Conservation (phyloP, 2,888 invertebrate genomes). For the Apodemia duryi region DNA sequence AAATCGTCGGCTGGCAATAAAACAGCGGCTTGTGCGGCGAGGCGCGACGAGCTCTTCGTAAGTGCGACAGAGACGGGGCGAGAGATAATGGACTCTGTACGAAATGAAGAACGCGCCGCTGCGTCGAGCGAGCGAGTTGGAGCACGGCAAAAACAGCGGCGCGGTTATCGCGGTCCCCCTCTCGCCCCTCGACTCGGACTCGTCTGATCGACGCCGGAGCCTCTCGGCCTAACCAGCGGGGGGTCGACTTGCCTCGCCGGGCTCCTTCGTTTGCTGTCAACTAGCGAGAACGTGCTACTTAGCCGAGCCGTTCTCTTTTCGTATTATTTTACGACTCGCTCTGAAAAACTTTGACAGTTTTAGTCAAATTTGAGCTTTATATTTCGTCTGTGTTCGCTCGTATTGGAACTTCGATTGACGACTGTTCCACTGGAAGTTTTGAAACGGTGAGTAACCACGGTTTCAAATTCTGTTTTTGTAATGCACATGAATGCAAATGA, state of each 20-base stretch:
- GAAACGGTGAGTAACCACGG: slow-evolving; percentile 54
- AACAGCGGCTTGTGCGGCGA: slow-evolving; percentile 78
- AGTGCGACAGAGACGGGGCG: slow-evolving; percentile 63
- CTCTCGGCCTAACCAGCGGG: slow-evolving; percentile 69
- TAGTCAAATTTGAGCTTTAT: slow-evolving; percentile 46
- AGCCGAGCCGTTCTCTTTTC: slow-evolving; percentile 35
- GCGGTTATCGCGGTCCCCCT: slow-evolving; percentile 66
- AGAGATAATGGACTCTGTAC: slow-evolving; percentile 75
- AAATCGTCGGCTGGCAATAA: slow-evolving; percentile 79
- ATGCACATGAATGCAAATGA: slow-evolving; percentile 19
- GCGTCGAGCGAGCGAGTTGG: slow-evolving; percentile 63
- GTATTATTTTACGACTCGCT: slow-evolving; percentile 53
- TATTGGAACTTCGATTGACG: slow-evolving; percentile 59
- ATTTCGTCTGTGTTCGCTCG: slow-evolving; percentile 45
- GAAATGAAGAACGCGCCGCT: slow-evolving; percentile 75
- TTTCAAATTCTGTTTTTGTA: slow-evolving; percentile 25
- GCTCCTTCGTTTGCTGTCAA: slow-evolving; percentile 51
- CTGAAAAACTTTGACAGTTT: slow-evolving; percentile 55
- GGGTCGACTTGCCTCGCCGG: slow-evolving; percentile 65
- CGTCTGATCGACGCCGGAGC: slow-evolving; percentile 67
- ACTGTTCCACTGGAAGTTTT: slow-evolving; percentile 47
- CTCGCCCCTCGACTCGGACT: slow-evolving; percentile 47
- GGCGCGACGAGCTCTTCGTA: slow-evolving; percentile 70
- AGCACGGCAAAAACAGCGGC: slow-evolving; percentile 75
- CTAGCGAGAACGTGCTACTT: slow-evolving; percentile 50